Base-by-base conservation (phyloP, 2,797 vertebrate genomes). In the Pteropus rufus region DNA sequence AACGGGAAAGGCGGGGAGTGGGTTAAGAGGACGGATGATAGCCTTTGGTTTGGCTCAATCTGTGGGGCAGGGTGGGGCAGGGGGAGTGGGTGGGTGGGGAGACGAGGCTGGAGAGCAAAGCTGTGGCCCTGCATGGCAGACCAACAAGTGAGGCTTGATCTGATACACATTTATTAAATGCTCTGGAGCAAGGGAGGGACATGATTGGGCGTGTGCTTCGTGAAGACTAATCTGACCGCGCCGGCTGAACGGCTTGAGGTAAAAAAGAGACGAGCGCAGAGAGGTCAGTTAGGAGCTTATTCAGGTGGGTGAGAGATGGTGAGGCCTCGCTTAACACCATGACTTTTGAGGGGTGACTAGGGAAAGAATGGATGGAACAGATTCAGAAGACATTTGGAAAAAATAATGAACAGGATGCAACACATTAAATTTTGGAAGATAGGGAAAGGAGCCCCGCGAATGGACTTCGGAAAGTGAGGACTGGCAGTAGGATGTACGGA, bases 221-320 rank as follows among this genome's bases (percentile, higher is more conserved):
- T 34, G 34, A 72, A 18, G 18, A 26, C 4, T 5, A 2, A 12
- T 39, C 60, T 26, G 12, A 19, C 19, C 39, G 16, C 14, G 12
- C 1, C 58, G 19, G 14, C 18, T 34, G 2, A 58, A 5, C 4
- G 10, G 23, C n/a, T 10, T 46, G 10, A 0, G 5, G 24, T n/a
- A 10, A 29, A 64, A 49, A 93, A n/a, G 60, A 90, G 46, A 56
- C 21, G 3, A 64, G 19, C 0, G 5, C 4, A 39, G 60, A 58
- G 14, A 80, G 26, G 39, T n/a, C 2, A 1, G 9, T 12, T 10
- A 56, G 79, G 60, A 72, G 91, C 36, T 58, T 7, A 10, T 52
- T 29, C 18, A 36, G 49, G 39, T 65, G 49, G n/a, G 4, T 26
- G 44, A 36, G 72, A n/a, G 76, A 12, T 26, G 72, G 8, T 7